Evolutionary conservation across 2,888 invertebrate species (phyloP).

Genomic region (Lasioglossum calceatum): DNA sequence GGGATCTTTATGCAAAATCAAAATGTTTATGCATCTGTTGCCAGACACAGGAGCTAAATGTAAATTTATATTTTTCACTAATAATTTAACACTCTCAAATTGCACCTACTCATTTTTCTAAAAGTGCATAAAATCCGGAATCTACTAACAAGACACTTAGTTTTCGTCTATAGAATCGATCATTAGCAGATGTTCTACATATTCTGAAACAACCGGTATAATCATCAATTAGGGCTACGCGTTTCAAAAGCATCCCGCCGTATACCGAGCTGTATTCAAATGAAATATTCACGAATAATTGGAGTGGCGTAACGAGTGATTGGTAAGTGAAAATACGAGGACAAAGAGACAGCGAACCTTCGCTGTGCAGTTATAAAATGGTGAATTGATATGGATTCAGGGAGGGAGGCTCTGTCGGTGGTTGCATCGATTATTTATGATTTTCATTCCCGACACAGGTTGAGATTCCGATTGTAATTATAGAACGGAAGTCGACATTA

Average conservation of each 20-base stretch:
- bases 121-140: no score
- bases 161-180: not conserved
- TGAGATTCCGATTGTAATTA: conserved; percentile 8
- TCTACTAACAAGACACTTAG: not conserved
- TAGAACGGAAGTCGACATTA: conserved; percentile 7
- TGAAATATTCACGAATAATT: conserved; percentile 10
- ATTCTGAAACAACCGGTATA: not conserved
- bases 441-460: not conserved
- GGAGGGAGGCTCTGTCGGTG: not conserved
- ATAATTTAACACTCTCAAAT: no score
- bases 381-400: not conserved
- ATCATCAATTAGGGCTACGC: not conserved
- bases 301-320: conserved; percentile 29
- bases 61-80: no score
- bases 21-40: no score
- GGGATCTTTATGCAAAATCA: no score
- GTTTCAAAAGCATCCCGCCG: not conserved
- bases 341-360: not conserved
- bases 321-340: conserved; percentile 17
- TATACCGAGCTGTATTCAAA: conserved; percentile 32
- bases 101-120: no score
- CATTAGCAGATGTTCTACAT: not conserved
- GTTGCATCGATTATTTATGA: conserved; percentile 1
- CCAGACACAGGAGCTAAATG: no score
- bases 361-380: not conserved